These are phyloP conservation scores for Lordiphosa andalusiaca DNA, from an alignment of 2,888 invertebrate genomes.

Conservation along the genomic window DNA sequence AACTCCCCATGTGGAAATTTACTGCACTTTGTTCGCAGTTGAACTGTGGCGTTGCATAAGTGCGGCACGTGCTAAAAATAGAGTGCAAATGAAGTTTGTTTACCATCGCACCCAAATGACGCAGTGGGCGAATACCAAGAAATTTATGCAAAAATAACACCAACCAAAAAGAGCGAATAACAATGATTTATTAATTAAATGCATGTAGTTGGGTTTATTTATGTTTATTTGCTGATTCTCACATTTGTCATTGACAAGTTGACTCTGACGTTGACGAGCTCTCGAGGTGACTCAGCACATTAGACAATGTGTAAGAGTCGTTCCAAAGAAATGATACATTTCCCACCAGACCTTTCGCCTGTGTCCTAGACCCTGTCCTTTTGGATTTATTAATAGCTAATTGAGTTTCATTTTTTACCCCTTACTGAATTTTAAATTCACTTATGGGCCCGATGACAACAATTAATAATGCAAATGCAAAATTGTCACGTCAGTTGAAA, in stretches of 20 bases:
- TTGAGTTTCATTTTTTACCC: too few relatives aligned
- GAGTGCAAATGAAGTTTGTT: slow-evolving; percentile 10
- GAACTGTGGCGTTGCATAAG: slow-evolving; percentile 42
- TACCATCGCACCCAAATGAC: not conserved
- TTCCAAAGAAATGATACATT: too few relatives aligned
- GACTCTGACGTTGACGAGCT: not conserved
- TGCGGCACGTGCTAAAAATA: slow-evolving; percentile 39
- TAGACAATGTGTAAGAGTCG: too few relatives aligned
- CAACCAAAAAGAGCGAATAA: slow-evolving; percentile 9
- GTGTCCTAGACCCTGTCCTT: too few relatives aligned
- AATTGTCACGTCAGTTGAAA: slow-evolving; percentile 61
- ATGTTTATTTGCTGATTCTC: slow-evolving; percentile 21
- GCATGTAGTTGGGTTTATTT: slow-evolving; percentile 37
- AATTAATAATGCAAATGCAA: slow-evolving; percentile 33
- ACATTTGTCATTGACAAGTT: slow-evolving; percentile 8
- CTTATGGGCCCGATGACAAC: not conserved
- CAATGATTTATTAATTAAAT: slow-evolving; percentile 34
- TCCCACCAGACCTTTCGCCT: too few relatives aligned
- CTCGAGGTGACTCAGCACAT: too few relatives aligned
- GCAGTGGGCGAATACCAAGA: slow-evolving; percentile 34
- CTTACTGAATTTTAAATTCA: not conserved
- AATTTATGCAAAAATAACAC: slow-evolving; percentile 37
- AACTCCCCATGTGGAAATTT: slow-evolving; percentile 35
- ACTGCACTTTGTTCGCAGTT: slow-evolving; percentile 24
- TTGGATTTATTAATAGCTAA: too few relatives aligned